Evolutionary conservation across 2,888 invertebrate genomes (phyloP), one percentile per base, ranked within the genome.

Genomic region (Aricia artaxerxes): DNA sequence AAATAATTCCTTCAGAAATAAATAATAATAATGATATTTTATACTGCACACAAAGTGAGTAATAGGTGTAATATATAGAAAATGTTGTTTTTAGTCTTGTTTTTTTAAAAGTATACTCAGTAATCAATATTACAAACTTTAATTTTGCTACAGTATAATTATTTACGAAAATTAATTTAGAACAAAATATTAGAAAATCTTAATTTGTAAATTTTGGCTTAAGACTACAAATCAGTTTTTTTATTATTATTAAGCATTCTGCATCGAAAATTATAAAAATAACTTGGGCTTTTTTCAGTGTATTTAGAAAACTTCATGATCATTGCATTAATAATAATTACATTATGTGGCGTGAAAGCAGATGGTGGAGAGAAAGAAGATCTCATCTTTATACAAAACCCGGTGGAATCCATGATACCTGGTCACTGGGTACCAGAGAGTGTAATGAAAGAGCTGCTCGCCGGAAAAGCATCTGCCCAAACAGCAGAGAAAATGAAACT

Each of bases 371-470:
- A 69, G 24, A 38, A 38, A 13, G 69, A 69, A 38, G 35, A 13
- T 35, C 69, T 69, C 6, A 38, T 69, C 31, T 69, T 35, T 11
- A 69, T 69, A 69, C 13, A 16, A 4, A 69, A 69, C 35, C 69
- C 69, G 4, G 69, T 69, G 35, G 69, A 69, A 31, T 69, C 69
- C 69, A 69, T 35, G 69, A 5, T 69, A 13, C 69, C 69, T 69
- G 69, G 69, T 13, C 69, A 69, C 16, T 69, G 69, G 69, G 69
- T 69, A 13, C 69, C 35, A 69, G 69, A 69, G 35, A 69, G 69
- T 38, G 69, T 69, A 5, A 31, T 69, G 4, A 69, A 24, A 38
- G 38, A 13, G 11, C 35, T 69, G 13, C 35, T 69, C 4, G 69
- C 35, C 35, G 69, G 69, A 69, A 35, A 35, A 69, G 4, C 69